These are phyloP conservation scores for Troglohyphantes excavatus DNA, from an alignment of 2,888 invertebrate genomes.

Conservation along the genomic window DNA sequence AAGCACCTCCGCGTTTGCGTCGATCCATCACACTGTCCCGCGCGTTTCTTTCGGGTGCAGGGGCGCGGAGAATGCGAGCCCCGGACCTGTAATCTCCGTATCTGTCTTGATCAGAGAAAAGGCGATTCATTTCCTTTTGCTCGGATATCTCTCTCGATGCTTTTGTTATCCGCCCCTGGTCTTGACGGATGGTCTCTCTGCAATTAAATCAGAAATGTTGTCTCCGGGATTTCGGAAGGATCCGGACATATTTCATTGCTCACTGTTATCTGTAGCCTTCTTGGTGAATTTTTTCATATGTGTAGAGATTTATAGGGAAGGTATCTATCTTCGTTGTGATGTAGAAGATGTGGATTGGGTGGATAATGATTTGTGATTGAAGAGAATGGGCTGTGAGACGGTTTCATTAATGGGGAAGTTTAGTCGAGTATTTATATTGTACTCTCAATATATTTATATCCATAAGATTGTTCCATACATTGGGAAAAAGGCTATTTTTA, in stretches of 20 bases:
- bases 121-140: conserved; percentile 30
- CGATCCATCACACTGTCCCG: not conserved
- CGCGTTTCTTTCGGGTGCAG: not conserved
- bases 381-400: too few relatives aligned
- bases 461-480: too few relatives aligned
- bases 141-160: not conserved
- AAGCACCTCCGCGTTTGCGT: not conserved
- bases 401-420: too few relatives aligned
- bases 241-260: not conserved
- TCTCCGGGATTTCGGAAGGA: not conserved
- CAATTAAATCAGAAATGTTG: conserved; percentile 5
- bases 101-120: conserved; percentile 46
- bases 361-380: too few relatives aligned
- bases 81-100: conserved; percentile 44
- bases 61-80: not conserved
- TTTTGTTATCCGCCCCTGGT: not conserved
- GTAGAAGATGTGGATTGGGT: too few relatives aligned
- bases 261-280: too few relatives aligned
- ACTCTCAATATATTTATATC: too few relatives aligned
- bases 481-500: too few relatives aligned
- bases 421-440: too few relatives aligned
- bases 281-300: too few relatives aligned
- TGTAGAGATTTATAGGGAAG: too few relatives aligned
- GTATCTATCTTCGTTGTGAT: too few relatives aligned
- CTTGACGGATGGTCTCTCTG: not conserved